A percentile compares a stretch with the other conserved stretches of the same genome.
These are phyloP conservation scores for Caenorhabditis macrosperma DNA, from an alignment of 2,888 invertebrate genomes.

Conservation along the genomic window DNA sequence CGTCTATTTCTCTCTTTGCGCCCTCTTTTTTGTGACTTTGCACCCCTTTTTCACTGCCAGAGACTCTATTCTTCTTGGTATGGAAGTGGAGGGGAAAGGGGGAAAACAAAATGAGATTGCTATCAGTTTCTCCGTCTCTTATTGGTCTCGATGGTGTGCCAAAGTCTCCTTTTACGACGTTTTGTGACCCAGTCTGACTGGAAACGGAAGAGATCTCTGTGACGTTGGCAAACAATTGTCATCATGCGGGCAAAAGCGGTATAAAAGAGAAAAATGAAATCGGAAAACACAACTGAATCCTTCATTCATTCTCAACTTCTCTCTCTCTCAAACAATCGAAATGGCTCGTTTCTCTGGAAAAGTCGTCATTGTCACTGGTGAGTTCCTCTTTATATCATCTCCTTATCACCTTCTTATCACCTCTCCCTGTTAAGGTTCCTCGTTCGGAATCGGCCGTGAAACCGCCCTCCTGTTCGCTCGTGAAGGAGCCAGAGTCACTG, in stretches of 20 bases:
- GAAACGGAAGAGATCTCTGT: too few species aligned
- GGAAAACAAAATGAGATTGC: too few species aligned
- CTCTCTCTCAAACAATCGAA: too few species aligned
- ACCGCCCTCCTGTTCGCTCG: conserved; percentile 59
- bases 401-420: not conserved
- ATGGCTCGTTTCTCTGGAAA: conserved; percentile 40
- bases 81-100: too few species aligned
- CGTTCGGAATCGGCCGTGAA: conserved; percentile 62
- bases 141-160: too few species aligned
- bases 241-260: too few species aligned
- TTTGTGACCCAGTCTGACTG: not conserved
- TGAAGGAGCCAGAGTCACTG: conserved; percentile 62
- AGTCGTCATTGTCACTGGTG: conserved; percentile 30
- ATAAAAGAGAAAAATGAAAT: not conserved
- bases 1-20: too few species aligned
- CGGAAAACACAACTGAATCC: not conserved
- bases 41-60: too few species aligned
- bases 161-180: not conserved
- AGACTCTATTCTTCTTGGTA: too few species aligned
- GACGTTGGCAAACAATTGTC: too few species aligned
- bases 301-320: not conserved
- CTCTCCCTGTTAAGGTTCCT: conserved; percentile 54
- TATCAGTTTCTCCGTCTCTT: too few species aligned
- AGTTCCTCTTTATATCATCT: not conserved
- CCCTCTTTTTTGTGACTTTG: too few species aligned